Conservation (phyloP, 2,888 invertebrate genomes). For the Gari tellinella region DNA sequence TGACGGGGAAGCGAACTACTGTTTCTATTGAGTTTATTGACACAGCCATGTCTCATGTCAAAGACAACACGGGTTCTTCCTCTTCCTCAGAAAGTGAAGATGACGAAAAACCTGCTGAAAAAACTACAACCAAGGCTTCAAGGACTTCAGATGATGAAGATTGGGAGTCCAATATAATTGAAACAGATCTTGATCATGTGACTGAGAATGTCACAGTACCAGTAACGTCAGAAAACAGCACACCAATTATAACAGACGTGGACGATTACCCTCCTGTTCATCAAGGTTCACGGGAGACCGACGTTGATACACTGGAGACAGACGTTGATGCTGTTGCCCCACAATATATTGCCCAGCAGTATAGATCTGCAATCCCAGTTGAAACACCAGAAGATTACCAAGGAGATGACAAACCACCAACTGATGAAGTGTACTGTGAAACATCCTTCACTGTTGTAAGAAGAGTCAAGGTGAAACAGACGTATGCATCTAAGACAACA, state of each 20-base stretch:
- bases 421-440: conserved; percentile 60
- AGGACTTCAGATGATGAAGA: too few species aligned
- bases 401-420: conserved; percentile 45
- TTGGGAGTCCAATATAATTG: too few species aligned
- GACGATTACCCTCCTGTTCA: conserved; percentile 16
- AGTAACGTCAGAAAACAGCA: neutral
- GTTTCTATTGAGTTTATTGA: too few species aligned
- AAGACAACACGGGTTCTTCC: neutral
- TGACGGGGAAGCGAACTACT: too few species aligned
- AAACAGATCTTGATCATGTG: neutral
- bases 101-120: neutral
- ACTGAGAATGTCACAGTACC: neutral
- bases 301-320: conserved; percentile 20
- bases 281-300: neutral
- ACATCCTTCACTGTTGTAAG: conserved; percentile 52
- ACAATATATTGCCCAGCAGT: conserved; percentile 42
- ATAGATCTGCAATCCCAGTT: conserved; percentile 44
- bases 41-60: neutral
- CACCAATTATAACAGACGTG: conserved; percentile 29
- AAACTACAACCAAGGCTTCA: too few species aligned
- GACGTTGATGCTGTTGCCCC: conserved; percentile 21
- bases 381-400: conserved; percentile 31
- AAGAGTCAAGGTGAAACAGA: conserved; percentile 53
- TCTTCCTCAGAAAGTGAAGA: neutral
- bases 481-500: conserved; percentile 49